A percentile compares a stretch with the other conserved stretches of the same genome.
Evolutionary conservation across 2,113 vertebrate genomes (phyloP).

Genomic region (Poeciliopsis prolifica): DNA sequence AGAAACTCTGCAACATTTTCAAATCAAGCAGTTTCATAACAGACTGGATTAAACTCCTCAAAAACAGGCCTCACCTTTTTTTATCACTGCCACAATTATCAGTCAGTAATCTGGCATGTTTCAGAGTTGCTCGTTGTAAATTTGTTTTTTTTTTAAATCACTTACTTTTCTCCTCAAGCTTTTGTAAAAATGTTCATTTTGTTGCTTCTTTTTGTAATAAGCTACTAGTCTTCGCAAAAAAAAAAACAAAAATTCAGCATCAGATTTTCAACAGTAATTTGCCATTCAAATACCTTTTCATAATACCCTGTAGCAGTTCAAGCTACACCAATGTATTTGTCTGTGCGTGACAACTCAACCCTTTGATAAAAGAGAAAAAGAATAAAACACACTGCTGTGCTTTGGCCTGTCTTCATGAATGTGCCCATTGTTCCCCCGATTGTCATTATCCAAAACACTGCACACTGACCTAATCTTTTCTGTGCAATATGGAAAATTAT

Average conservation of each 20-base stretch:
- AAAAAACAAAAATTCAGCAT: conserved; percentile 42
- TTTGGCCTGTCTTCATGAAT: conserved; percentile 73
- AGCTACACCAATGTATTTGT: conserved; percentile 56
- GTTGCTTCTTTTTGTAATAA: conserved; percentile 27
- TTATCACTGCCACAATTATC: background rate
- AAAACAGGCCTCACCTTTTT: no score
- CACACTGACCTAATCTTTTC: conserved; percentile 71
- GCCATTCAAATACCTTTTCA: conserved; percentile 79
- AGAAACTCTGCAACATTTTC: no score
- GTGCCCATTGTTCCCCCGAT: conserved; percentile 75
- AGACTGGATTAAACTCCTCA: no score
- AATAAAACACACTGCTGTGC: conserved; percentile 71
- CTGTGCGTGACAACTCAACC: conserved; percentile 66
- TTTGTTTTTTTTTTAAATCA: background rate
- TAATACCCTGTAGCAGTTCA: conserved; percentile 65
- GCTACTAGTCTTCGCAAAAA: conserved; percentile 17
- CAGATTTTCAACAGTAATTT: conserved; percentile 74
- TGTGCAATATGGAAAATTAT: conserved; percentile 80
- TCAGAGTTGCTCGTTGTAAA: background rate
- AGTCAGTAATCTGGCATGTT: conserved; percentile 5
- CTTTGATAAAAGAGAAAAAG: conserved; percentile 78
- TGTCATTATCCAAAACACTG: conserved; percentile 75
- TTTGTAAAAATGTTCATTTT: conserved; percentile 40
- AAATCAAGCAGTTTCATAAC: no score
- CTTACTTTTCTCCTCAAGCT: conserved; percentile 16